Percentiles rank a stretch among this genome's conserved stretches.
These are phyloP conservation scores for Saccostrea glomerata DNA, from an alignment of 1,140 invertebrate genomes.

Conservation along the genomic window DNA sequence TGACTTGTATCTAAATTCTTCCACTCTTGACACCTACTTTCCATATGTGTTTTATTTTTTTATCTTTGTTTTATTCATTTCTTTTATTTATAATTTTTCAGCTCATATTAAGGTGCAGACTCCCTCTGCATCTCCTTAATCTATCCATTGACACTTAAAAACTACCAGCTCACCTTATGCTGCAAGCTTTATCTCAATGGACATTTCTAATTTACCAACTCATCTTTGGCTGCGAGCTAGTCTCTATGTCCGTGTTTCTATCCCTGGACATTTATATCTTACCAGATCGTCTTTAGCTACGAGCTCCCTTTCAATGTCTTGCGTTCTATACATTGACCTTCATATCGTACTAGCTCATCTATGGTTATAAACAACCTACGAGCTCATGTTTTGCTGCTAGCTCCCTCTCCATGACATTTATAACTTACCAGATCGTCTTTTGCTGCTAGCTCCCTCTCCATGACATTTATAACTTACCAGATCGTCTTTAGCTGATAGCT, in stretches of 20 bases:
- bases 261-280: background rate
- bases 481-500: constrained; percentile 64
- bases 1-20: no score
- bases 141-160: background rate
- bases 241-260: background rate
- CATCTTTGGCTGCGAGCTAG: constrained; percentile 57
- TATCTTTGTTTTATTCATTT: no score
- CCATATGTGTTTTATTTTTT: no score
- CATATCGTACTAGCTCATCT: constrained; percentile 72
- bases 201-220: background rate
- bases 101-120: background rate
- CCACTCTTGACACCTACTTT: no score
- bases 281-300: background rate
- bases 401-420: background rate
- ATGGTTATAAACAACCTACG: constrained; percentile 64
- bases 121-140: background rate
- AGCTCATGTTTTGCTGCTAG: background rate
- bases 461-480: background rate
- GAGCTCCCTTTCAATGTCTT: constrained; percentile 59
- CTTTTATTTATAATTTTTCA: background rate
- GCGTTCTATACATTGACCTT: background rate
- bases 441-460: constrained; percentile 60
- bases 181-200: constrained; percentile 43
- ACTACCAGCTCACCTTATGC: constrained; percentile 76
- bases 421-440: no score